Evolutionary conservation across 2,113 vertebrate species (phyloP), one percentile per base, ranked within the genome.

Genomic region (Numida meleagris): DNA sequence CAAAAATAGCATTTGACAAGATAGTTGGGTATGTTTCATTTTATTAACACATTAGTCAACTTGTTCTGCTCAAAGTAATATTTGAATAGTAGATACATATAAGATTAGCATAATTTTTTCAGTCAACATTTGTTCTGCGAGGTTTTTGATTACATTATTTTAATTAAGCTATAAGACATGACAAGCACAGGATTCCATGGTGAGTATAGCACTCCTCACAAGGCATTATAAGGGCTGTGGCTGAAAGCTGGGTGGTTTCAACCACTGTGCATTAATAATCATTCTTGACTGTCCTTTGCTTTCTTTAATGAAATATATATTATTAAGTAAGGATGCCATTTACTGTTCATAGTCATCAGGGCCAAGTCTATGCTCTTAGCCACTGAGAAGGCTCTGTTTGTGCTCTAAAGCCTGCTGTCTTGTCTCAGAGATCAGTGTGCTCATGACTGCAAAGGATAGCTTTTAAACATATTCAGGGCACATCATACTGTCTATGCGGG

Each of bases 101-200:
- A 86, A 82, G 82, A 96, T 95, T 92, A 93, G 68, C 88, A 94
- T 96, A 90, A 87, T 92, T 90, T 96, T 92, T 96, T 88, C 85
- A 93, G 92, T 95, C 88, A 94, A 95, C 94, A 88, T 91, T 93
- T 95, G 93, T 96, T 96, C 90, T 86, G 14, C 59, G 38, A 84
- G 82, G 33, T 89, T 95, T 97, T 91, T 94, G 83, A 91, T 97
- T 96, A 76, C 83, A 86, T 92, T 94, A 95, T 95, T 96, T 96
- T 96, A 95, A 96, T 96, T 96, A 97, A 94, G 87, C 63, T 77
- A 27, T 90, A 96, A 90, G 89, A 88, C 55, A 80, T 88, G 94
- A 90, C 88, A 94, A 85, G 85, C 57, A 55, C 33, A 72, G 71
- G 62, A 65, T 94, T 86, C 83, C 73, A 66, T 72, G 76, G 85